These are phyloP conservation scores for Epinotia ramella DNA, from an alignment of 2,888 invertebrate genomes.

Conservation along the genomic window DNA sequence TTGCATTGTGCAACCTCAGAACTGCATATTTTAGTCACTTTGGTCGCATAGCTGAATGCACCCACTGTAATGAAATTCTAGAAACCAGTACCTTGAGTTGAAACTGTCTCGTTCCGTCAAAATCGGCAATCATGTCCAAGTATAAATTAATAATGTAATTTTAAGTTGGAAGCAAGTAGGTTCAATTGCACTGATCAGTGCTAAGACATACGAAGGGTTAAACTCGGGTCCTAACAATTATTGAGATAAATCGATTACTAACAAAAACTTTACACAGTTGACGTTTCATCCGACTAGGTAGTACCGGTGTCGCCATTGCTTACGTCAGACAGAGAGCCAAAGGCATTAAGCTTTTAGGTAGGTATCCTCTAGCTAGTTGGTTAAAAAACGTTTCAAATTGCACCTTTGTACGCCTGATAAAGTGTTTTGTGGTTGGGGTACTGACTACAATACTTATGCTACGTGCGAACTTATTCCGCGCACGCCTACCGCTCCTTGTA, in stretches of 20 bases:
- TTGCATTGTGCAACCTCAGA: conserved; percentile 67
- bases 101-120: neutral
- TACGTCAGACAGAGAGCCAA: neutral
- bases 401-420: too few relatives aligned
- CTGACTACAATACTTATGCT: neutral
- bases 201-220: too few relatives aligned
- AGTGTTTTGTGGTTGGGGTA: neutral
- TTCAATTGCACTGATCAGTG: neutral
- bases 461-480: conserved; percentile 6
- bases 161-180: neutral
- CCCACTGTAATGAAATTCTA: neutral
- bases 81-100: conserved; percentile 5
- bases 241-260: neutral
- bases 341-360: neutral
- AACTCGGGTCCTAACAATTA: neutral
- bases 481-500: conserved; percentile 55
- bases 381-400: too few relatives aligned
- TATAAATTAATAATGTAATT: neutral
- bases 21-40: conserved; percentile 64
- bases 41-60: conserved; percentile 52
- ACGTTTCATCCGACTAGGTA: neutral
- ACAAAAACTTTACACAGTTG: neutral
- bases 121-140: neutral
- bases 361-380: too few relatives aligned
- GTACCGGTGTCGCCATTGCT: neutral